A percentile compares a stretch with the other conserved stretches of the same genome.
These are phyloP conservation scores for Chelonia mydas DNA, from an alignment of 2,797 vertebrate genomes.

Conservation along the genomic window DNA sequence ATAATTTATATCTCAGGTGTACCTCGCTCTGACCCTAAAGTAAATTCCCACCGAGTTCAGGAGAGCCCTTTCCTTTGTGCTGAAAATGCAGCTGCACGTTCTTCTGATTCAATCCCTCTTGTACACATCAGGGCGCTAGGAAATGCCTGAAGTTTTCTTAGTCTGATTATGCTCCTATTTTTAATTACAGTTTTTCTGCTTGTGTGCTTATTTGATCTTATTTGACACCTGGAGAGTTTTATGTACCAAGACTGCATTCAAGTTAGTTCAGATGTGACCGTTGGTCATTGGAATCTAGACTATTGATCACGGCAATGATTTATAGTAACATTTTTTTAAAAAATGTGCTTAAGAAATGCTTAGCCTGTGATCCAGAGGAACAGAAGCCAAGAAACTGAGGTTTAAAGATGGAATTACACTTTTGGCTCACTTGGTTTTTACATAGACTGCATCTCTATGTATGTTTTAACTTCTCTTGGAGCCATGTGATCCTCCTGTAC, in stretches of 20 bases:
- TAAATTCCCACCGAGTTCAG: conserved; percentile 7
- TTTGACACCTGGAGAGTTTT: conserved; percentile 17
- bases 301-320: not conserved
- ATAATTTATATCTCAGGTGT: conserved; percentile 43
- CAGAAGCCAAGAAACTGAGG: not conserved
- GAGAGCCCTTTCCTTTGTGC: not conserved
- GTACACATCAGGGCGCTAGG: not conserved
- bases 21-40: conserved; percentile 43
- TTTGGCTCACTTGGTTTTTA: not conserved
- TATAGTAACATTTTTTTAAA: not conserved
- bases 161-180: conserved; percentile 40
- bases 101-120: not conserved
- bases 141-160: conserved; percentile 34
- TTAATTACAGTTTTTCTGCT: conserved; percentile 50
- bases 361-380: not conserved
- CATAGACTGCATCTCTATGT: not conserved
- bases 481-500: not conserved
- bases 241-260: not conserved
- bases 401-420: not conserved
- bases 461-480: not conserved
- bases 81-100: conserved; percentile 17
- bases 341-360: not conserved
- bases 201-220: conserved; percentile 18
- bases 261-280: not conserved
- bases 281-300: not conserved